These are phyloP conservation scores for Limonius californicus DNA, from an alignment of 1,140 invertebrate genomes.

Conservation along the genomic window DNA sequence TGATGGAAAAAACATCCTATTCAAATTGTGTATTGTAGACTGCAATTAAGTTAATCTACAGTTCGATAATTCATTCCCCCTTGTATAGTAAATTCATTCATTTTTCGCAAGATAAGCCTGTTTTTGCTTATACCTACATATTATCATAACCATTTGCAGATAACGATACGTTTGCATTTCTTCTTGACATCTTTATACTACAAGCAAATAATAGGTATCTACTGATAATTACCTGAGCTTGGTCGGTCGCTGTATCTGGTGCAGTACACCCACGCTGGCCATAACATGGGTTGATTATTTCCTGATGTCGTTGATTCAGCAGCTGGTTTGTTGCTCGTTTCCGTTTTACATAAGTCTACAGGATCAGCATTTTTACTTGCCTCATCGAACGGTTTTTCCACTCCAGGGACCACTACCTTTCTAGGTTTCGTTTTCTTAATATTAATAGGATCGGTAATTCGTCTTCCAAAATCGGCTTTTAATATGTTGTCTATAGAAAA, in stretches of 20 bases:
- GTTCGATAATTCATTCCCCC: too few species aligned
- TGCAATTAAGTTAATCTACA: too few species aligned
- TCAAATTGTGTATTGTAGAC: too few species aligned
- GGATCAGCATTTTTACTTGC: constrained; percentile 29
- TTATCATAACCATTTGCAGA: too few species aligned
- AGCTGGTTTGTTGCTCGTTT: constrained; percentile 18
- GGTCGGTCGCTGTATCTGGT: constrained; percentile 95
- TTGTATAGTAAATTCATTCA: too few species aligned
- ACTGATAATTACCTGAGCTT: constrained; percentile 75
- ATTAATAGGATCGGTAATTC: constrained; percentile 65
- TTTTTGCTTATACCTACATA: too few species aligned
- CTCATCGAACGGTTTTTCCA: constrained; percentile 13
- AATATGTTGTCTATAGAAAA: constrained; percentile 93
- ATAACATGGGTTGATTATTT: constrained; percentile 51
- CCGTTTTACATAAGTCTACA: constrained; percentile 40
- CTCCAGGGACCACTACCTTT: constrained; percentile 27
- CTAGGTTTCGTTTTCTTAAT: constrained; percentile 55
- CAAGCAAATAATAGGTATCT: too few species aligned
- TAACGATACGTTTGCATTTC: too few species aligned
- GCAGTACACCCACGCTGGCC: constrained; percentile 92
- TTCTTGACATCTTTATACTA: too few species aligned
- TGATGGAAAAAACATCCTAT: too few species aligned
- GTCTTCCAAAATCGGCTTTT: constrained; percentile 80
- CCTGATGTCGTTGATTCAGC: constrained; percentile 18
- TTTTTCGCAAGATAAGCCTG: too few species aligned